These are phyloP conservation scores for Nomada lathburiana DNA, from an alignment of 2,888 invertebrate genomes.

Conservation along the genomic window DNA sequence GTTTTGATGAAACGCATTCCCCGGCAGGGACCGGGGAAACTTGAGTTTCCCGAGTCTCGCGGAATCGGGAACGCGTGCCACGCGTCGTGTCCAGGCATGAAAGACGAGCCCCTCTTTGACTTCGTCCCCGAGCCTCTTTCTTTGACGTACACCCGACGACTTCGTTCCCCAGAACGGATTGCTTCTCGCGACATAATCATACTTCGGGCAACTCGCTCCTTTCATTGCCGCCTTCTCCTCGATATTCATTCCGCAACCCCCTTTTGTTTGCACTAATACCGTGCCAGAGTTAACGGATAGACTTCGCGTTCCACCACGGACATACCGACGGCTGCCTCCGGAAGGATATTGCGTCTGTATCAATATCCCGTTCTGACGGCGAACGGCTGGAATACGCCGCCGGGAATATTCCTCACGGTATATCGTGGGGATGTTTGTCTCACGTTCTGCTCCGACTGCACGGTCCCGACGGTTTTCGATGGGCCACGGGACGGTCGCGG, in stretches of 20 bases:
- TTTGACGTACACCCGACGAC: constrained; percentile 14
- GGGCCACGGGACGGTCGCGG: too few species aligned
- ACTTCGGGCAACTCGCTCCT: constrained; percentile 70
- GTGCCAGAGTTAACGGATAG: not conserved
- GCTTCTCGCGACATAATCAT: constrained; percentile 67
- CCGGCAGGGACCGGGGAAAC: constrained; percentile 46
- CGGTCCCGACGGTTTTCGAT: not conserved
- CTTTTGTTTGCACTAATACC: constrained; percentile 37
- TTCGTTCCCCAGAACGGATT: constrained; percentile 24
- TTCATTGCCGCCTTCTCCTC: constrained; percentile 31
- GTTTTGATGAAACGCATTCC: constrained; percentile 77
- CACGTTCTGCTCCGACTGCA: constrained; percentile 31
- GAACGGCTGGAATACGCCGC: not conserved
- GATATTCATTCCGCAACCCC: constrained; percentile 45
- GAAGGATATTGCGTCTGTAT: constrained; percentile 71
- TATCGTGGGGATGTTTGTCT: constrained; percentile 36
- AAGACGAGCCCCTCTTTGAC: constrained; percentile 24
- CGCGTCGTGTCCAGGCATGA: constrained; percentile 6
- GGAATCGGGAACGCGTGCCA: constrained; percentile 18
- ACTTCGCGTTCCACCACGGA: constrained; percentile 10
- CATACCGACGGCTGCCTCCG: not conserved
- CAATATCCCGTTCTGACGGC: constrained; percentile 44
- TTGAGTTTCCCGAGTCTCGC: constrained; percentile 1
- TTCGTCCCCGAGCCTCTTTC: constrained; percentile 11
- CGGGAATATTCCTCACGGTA: constrained; percentile 22